Base-by-base conservation (phyloP, 2,888 invertebrate genomes). In the Lysandra coridon region DNA sequence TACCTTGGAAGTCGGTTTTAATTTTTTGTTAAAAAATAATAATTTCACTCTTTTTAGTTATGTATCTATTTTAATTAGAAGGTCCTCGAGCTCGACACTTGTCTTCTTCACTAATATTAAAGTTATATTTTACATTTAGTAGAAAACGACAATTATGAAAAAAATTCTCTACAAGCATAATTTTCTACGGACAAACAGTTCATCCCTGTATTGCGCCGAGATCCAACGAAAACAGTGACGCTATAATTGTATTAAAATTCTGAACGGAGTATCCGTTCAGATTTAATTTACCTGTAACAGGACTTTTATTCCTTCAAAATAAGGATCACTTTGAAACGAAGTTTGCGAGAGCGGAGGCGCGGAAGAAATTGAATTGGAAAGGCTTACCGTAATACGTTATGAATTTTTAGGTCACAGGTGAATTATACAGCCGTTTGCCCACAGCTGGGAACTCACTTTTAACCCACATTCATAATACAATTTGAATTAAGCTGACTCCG, bases 381-480 rank as follows among this genome's bases (percentile, higher is more conserved):
- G 30, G 75, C 75, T 49, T 12, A 44, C 23, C 23, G 75, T 75
- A 75, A 75, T 79, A 73, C 57, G 73, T 79, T 79, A 79, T 73
- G 78, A 73, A 79, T 79, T 79, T 79, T 79, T 79, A 79, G 78
- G 78, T 79, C 78, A 79, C 78, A 79, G 78, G 74, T 79, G 78
- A 74, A 60, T 37, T 74, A 60, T 49, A 23, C 49, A 75, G 10
- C 75, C 49, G 75, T 49, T 44, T 74, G 49, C 49, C 49, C 49
- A 75, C 75, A 49, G 49, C 44, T 75, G 33, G 69, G 33, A 14
- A 62, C 30, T 64, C 64, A 64, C 23, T 33, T 33, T 10, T 69
- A 69, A 69, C 64, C 10, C 33, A 69, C 69, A 69, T 69, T 69
- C 33, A 69, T 69, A 69, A 69, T 69, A 69, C 33, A 69, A 69